Evolutionary conservation across 2,113 vertebrate species (phyloP), one percentile per base, ranked within the genome.

Genomic region (Pelvicachromis taeniatus): DNA sequence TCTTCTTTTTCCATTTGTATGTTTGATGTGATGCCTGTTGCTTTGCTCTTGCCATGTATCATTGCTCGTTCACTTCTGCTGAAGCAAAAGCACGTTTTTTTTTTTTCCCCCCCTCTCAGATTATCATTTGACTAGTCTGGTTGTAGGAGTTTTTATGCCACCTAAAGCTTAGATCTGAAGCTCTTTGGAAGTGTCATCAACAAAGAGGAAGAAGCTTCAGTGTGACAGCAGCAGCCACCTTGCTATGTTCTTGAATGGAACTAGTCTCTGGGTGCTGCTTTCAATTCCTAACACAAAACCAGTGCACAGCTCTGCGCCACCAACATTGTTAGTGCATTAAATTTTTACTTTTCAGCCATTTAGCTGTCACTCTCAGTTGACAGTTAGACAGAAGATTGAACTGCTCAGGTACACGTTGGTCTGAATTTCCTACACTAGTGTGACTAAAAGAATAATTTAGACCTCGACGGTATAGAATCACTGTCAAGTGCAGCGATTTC

Each of bases 341-440:
- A 50, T 77, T 86, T 78, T 86, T 3, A 90, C 87, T 73, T 26
- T 59, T 73, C 52, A 78, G 54, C 79, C 86, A 53, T 91, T 92
- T 86, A 82, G 85, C 90, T 83, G 91, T 90, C 91, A 87, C 78
- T 87, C 81, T 85, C 81, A 73, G 82, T 84, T 81, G 93, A 87
- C 84, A 84, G 83, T 31, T 50, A 84, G 70, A 78, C 82, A 19
- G 12, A 8, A 77, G 77, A 55, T 77, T 61, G 63, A 56, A 38
- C 52, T 58, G 59, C 87, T 85, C 29, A 79, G 83, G 85, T 55
- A 40, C 79, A 14, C 21, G 79, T 35, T 14, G 63, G 58, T 54
- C 78, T 78, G 35, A 23, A 31, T 54, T 23, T 38, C 77, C 70
- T 78, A 3, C 48, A 52, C 65, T 9, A n/a, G 88, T 48, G 26